Evolutionary conservation across 2,113 vertebrate genomes (phyloP).

Genomic region (Erpornis zantholeuca): DNA sequence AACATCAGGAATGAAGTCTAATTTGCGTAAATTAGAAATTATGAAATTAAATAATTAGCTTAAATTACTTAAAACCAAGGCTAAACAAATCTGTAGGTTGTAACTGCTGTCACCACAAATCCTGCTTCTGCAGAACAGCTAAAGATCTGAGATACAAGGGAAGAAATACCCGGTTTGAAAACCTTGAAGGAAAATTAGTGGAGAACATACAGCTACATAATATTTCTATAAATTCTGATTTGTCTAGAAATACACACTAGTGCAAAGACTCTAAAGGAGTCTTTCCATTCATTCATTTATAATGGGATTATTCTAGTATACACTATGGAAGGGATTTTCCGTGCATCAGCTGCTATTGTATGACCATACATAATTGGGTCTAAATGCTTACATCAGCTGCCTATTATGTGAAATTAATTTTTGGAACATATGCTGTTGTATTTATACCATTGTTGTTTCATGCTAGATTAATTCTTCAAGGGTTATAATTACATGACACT

Average conservation of each 20-base stretch:
- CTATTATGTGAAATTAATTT: conserved; percentile 70
- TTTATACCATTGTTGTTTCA: conserved; percentile 70
- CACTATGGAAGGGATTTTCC: conserved; percentile 48
- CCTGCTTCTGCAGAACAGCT: background rate
- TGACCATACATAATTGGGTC: conserved; percentile 45
- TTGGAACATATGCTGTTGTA: conserved; percentile 70
- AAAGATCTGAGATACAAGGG: background rate
- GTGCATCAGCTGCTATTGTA: conserved; percentile 54
- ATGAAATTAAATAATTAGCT: background rate
- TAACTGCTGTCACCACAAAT: background rate
- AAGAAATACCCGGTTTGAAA: background rate
- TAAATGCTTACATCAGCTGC: conserved; percentile 64
- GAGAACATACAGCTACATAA: background rate
- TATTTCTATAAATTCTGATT: conserved; percentile 6
- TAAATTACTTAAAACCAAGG: background rate
- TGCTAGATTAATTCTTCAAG: conserved; percentile 77
- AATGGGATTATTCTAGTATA: conserved; percentile 58
- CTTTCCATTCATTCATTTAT: conserved; percentile 53
- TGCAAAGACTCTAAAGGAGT: conserved; percentile 9
- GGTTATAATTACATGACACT: conserved; percentile 76
- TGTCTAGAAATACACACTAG: background rate
- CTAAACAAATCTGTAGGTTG: background rate
- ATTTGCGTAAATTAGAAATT: background rate
- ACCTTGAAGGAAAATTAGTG: background rate
- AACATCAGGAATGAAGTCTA: background rate